Percentiles rank a stretch among this genome's conserved stretches.
Evolutionary conservation across 1,140 invertebrate species (phyloP).

Genomic region (Tigriopus japonicus): DNA sequence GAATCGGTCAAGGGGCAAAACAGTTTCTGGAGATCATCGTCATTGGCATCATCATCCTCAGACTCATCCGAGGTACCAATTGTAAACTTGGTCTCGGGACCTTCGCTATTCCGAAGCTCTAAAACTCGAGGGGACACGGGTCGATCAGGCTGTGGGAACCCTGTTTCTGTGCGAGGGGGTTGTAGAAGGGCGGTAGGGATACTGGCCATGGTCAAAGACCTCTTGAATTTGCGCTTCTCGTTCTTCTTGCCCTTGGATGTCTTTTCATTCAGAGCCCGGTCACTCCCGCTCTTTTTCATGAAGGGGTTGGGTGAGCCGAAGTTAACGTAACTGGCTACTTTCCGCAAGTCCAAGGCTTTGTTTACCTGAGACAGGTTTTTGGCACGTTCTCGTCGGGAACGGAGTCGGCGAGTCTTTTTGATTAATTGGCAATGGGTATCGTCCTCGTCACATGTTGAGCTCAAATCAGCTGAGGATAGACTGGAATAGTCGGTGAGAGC

Average conservation of each 20-base stretch:
- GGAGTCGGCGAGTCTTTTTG: not conserved
- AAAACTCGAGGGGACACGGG: no score
- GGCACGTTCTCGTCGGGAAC: not conserved
- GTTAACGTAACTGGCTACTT: not conserved
- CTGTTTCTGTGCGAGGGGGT: not conserved
- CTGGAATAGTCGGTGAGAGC: not conserved
- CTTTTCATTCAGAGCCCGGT: not conserved
- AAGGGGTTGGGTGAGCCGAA: not conserved
- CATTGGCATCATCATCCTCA: not conserved
- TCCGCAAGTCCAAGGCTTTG: not conserved
- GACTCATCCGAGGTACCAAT: not conserved
- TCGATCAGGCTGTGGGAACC: no score
- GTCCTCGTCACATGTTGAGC: not conserved
- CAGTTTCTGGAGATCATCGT: not conserved
- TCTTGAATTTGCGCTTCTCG: not conserved
- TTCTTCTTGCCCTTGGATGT: not conserved
- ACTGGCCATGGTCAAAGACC: not conserved
- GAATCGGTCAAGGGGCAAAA: not conserved
- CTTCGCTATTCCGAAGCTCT: not conserved
- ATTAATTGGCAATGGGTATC: not conserved
- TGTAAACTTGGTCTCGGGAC: not conserved
- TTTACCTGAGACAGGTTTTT: not conserved
- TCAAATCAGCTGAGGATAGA: not conserved
- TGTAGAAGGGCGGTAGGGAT: not conserved
- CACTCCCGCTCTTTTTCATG: not conserved